Percentiles rank a stretch among this genome's conserved stretches.
phyloP scores from a whole-genome alignment of 1,140 invertebrate genomes.

The Ladona fulva region DNA sequence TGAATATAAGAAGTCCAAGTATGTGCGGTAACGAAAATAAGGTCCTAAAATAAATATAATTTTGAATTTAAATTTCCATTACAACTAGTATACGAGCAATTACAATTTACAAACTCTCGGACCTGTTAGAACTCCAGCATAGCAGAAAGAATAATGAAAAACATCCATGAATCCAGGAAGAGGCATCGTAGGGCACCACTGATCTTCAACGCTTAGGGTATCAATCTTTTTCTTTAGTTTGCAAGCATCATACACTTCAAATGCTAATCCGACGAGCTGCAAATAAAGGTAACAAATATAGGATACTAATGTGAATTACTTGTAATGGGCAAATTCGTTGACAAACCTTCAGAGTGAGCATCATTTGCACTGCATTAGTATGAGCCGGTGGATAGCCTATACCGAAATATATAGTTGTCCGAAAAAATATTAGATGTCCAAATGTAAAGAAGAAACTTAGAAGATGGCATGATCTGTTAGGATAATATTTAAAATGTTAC shows the following conservation, averaged over 20 bases:
- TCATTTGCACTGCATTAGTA: slow-evolving; percentile 86
- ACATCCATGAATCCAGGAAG: slow-evolving; percentile 49
- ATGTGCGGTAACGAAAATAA: slow-evolving; percentile 80
- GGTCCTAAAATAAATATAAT: slow-evolving; percentile 51
- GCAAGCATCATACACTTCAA: slow-evolving; percentile 69
- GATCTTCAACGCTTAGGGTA: slow-evolving; percentile 25
- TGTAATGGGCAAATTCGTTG: neutral
- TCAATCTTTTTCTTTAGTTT: slow-evolving; percentile 37
- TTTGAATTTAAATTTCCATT: neutral
- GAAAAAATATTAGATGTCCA: slow-evolving; percentile 76
- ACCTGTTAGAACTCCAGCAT: slow-evolving; percentile 83
- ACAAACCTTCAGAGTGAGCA: slow-evolving; percentile 68
- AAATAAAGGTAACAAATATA: slow-evolving; percentile 7
- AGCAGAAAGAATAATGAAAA: slow-evolving; percentile 78
- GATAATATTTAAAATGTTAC: slow-evolving; percentile 32
- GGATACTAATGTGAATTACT: neutral
- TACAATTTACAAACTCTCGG: slow-evolving; percentile 22
- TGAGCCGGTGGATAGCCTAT: slow-evolving; percentile 62
- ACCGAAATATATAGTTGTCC: slow-evolving; percentile 64
- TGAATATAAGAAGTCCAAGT: slow-evolving; percentile 65
- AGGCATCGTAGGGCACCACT: slow-evolving; percentile 24
- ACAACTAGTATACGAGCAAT: neutral
- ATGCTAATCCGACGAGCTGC: slow-evolving; percentile 73
- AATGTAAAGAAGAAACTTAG: slow-evolving; percentile 74
- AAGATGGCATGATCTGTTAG: slow-evolving; percentile 60